Base-by-base conservation (phyloP, 1,140 invertebrate genomes). In the Zophobas atratus region DNA sequence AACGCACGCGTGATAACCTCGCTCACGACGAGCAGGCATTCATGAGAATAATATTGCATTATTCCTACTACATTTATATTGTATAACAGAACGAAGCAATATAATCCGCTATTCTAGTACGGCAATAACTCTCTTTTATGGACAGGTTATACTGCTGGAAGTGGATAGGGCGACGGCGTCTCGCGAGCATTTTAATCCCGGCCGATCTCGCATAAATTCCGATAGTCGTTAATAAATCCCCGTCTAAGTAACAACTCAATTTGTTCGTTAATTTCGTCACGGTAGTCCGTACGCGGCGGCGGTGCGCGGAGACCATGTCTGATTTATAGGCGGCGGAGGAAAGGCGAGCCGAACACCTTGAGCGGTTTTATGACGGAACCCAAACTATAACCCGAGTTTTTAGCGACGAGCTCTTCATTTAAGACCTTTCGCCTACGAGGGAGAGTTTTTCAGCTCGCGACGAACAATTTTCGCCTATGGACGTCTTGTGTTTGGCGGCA, bases 241-340 rank as follows among this genome's bases (percentile, higher is more conserved):
- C 38, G 56, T 48, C 55, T 74, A 70, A 70, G 56, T 51, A 70
- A 75, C 77, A 78, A 75, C 77, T 78, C 77, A 78, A 78, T 78
- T 78, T 78, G 77, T 78, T 75, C 77, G 39, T 57, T 78, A 78
- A 78, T 78, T 78, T 78, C 77, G 77, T 78, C 77, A 78, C 72
- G 77, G 77, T 67, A 77, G 48, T 72, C 70, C 33, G 41, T 72
- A 48, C 57, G 33, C 33, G 38, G 56, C 48, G 72, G 57, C 57
- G 33, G 43, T 55, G 56, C 48, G 72, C 73, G 38, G 48, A 36
- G 20, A 57, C 57, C 71, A 49, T 75, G 67, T 70, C 77, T 75
- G 71, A 78, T 78, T 78, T 78, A 78, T 73, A 20, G 43, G 20
- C 49, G 49, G 49, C 2, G n/a, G 49, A 51, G 43, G 43, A 46